Conservation (phyloP, 2,888 invertebrate genomes). For the Parapristionchus giblindavisi region DNA sequence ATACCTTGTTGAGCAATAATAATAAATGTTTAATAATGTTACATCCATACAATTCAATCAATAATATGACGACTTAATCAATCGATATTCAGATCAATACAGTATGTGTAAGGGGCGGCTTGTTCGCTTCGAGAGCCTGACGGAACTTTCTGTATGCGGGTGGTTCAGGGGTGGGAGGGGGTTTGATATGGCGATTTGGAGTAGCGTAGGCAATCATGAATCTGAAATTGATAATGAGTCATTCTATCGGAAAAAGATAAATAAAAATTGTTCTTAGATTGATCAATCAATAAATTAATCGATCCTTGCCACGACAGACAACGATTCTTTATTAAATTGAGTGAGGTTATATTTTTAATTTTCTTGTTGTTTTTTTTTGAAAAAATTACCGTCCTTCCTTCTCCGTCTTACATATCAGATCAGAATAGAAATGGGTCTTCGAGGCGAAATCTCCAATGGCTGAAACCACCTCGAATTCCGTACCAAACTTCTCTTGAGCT, state of each 20-base stretch:
- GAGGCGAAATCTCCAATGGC: slow-evolving; percentile 66
- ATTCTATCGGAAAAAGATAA: background rate
- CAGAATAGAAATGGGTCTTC: slow-evolving; percentile 59
- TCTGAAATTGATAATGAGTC: slow-evolving; percentile 23
- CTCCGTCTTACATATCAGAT: slow-evolving; percentile 60
- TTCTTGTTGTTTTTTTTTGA: background rate
- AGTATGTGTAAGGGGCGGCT: slow-evolving; percentile 8
- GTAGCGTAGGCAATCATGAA: slow-evolving; percentile 56
- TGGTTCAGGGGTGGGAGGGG: slow-evolving; percentile 17
- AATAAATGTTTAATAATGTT: too few species aligned
- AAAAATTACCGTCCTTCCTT: slow-evolving; percentile 46
- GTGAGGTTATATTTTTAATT: slow-evolving; percentile 1
- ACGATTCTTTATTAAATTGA: background rate
- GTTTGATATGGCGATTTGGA: slow-evolving; percentile 48
- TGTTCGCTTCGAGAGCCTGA: slow-evolving; percentile 16
- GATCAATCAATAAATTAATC: too few species aligned
- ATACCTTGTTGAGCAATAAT: too few species aligned
- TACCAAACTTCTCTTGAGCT: slow-evolving; percentile 55
- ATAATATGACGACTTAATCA: background rate
- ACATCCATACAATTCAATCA: too few species aligned
- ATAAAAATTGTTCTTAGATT: background rate
- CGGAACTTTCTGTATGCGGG: slow-evolving; percentile 29
- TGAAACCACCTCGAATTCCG: slow-evolving; percentile 62
- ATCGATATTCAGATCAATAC: slow-evolving; percentile 9
- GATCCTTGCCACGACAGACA: background rate